Percentiles rank a stretch among this genome's conserved stretches.
Conservation (phyloP, 53 echinoderm and acorn worm species). For the Luidia sarsii region DNA sequence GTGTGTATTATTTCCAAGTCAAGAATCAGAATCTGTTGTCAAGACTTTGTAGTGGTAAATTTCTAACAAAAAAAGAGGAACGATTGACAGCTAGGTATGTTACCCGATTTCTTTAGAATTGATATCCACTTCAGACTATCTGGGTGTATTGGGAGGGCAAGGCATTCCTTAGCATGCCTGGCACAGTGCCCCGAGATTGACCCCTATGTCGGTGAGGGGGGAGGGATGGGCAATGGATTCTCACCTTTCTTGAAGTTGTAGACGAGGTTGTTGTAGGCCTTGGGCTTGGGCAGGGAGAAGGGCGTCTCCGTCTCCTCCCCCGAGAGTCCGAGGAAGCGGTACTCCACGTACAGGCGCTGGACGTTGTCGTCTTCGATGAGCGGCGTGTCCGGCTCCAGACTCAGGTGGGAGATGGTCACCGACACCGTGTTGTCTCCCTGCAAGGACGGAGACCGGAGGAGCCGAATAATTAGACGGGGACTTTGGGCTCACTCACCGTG, state of each 20-base stretch:
- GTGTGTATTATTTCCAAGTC: too few species aligned
- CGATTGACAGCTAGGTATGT: too few species aligned
- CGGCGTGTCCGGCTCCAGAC: constrained; percentile 73
- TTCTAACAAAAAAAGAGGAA: too few species aligned
- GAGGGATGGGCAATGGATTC: background rate
- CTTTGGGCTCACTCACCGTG: too few species aligned
- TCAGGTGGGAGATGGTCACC: constrained; percentile 78
- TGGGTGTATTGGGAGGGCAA: too few species aligned
- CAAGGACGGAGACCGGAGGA: too few species aligned
- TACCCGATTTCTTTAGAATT: too few species aligned
- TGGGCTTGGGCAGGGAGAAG: constrained; percentile 88
- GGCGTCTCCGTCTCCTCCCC: constrained; percentile 93
- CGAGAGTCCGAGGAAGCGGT: constrained; percentile 80
- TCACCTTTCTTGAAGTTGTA: constrained; percentile 93
- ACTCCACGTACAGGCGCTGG: constrained; percentile 88
- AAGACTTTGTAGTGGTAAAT: too few species aligned
- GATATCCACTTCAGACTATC: too few species aligned
- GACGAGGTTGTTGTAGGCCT: constrained; percentile 59
- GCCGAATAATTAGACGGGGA: too few species aligned
- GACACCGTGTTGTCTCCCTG: constrained; percentile 78
- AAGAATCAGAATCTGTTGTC: too few species aligned
- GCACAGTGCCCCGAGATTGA: background rate
- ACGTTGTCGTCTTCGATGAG: constrained; percentile 77
- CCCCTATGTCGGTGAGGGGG: background rate
- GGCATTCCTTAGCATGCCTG: background rate